These are phyloP conservation scores for Picathartes gymnocephalus DNA, from an alignment of 2,113 vertebrate genomes.

Conservation along the genomic window DNA sequence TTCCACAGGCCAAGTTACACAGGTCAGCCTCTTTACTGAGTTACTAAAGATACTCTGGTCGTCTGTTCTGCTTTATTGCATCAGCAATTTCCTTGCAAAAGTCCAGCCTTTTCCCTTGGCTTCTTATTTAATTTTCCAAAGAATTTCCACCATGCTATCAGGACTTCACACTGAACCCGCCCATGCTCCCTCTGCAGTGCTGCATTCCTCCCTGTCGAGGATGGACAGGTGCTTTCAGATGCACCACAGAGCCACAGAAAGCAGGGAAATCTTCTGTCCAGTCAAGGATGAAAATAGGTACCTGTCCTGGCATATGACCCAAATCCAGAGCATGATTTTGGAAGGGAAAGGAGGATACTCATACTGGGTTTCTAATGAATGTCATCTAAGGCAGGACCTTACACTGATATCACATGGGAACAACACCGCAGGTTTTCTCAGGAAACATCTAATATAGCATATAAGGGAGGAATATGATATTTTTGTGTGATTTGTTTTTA, in stretches of 20 bases:
- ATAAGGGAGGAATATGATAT: neutral
- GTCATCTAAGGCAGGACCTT: neutral
- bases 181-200: neutral
- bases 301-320: neutral
- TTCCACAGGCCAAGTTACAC: neutral
- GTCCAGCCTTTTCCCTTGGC: neutral
- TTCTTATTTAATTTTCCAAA: slow-evolving; percentile 13
- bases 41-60: neutral
- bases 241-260: neutral
- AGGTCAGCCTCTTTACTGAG: neutral
- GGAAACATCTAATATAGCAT: neutral
- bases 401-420: neutral
- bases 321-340: neutral
- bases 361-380: neutral
- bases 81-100: neutral
- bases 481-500: neutral
- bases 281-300: neutral
- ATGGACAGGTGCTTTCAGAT: neutral
- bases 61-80: neutral
- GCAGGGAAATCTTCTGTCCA: neutral
- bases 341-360: neutral
- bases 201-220: neutral
- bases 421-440: neutral
- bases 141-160: neutral
- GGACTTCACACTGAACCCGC: neutral